phyloP scores from a whole-genome alignment of 2,888 invertebrate genomes.

The Drosophila algonquin region DNA sequence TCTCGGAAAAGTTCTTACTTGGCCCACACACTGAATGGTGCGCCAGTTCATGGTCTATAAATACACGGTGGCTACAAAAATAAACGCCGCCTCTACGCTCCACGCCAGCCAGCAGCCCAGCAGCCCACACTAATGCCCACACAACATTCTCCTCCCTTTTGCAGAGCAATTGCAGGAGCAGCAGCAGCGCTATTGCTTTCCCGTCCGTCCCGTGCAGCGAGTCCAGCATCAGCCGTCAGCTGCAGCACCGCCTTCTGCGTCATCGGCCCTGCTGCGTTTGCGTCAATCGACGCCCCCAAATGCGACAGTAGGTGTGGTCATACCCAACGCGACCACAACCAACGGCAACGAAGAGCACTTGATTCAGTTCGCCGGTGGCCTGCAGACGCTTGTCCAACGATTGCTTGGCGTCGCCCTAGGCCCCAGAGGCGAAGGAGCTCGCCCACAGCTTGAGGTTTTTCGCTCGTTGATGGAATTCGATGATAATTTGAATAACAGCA shows the following conservation, averaged over 20 bases:
- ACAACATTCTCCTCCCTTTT: conserved; percentile 15
- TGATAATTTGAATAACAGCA: conserved; percentile 63
- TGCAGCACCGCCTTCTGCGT: conserved; percentile 17
- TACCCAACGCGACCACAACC: conserved; percentile 79
- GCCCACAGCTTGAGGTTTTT: conserved; percentile 62
- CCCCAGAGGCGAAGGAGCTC: conserved; percentile 37
- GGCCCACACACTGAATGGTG: conserved; percentile 48
- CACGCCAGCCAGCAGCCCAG: conserved; percentile 33
- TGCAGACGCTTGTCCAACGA: conserved; percentile 56
- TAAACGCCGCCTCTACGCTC: conserved; percentile 69
- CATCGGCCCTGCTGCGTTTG: conserved; percentile 43
- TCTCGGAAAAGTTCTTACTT: background rate
- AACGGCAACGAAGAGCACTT: conserved; percentile 62
- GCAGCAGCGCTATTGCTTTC: conserved; percentile 83
- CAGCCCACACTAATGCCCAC: conserved; percentile 50
- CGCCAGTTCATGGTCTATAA: conserved; percentile 73
- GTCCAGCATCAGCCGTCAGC: conserved; percentile 65
- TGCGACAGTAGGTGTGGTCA: conserved; percentile 77
- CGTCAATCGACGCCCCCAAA: conserved; percentile 62
- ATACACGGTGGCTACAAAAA: conserved; percentile 59
- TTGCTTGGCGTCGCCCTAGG: conserved; percentile 44
- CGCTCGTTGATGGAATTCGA: conserved; percentile 66
- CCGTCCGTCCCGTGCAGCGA: conserved; percentile 83
- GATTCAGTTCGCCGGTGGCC: conserved; percentile 18
- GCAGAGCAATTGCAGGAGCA: conserved; percentile 79